A percentile compares a stretch with the other conserved stretches of the same genome.
Conservation (phyloP, 2,113 vertebrate species). For the human region GRCh38 chr17:78225001-78225500, state of each 20-base stretch:
- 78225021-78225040: neutral
- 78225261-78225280: neutral
- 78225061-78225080: neutral
- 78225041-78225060: neutral
- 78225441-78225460: neutral
- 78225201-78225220: neutral
- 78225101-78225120: neutral
- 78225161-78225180: fast-evolving
- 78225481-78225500: neutral
- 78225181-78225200: neutral
- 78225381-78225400: neutral
- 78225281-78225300: fast-evolving
- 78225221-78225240: neutral
- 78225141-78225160: fast-evolving
- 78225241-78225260: neutral
- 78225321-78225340: neutral
- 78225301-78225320: neutral
- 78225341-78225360: neutral
- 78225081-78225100: neutral
- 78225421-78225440: neutral
- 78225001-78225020: neutral
- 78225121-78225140: neutral
- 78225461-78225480: neutral
- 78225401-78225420: neutral
- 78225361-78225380: neutral